Evolutionary conservation across 2,888 invertebrate species (phyloP), one percentile per base, ranked within the genome.

Genomic region (Chaetogeoica ovagalla): DNA sequence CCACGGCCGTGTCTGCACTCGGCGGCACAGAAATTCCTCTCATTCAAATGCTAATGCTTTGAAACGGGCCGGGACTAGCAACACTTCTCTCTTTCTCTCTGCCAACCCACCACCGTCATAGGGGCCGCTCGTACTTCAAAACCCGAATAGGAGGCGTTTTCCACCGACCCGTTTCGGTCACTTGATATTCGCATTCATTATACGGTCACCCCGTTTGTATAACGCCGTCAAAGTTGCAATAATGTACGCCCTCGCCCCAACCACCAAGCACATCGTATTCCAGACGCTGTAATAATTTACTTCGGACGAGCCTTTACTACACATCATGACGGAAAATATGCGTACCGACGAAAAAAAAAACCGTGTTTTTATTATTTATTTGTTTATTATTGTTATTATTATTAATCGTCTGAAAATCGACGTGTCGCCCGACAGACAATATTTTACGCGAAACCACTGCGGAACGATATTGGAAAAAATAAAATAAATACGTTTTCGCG

Each of bases 21-120:
- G n/a, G n/a, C n/a, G n/a, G n/a, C n/a, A n/a, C n/a, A n/a, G n/a
- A 69, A 77, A 69, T 77, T 69, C 69, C 77, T 77, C 76, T 77
- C 77, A 70, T 77, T 77, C 68, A 77, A 69, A 77, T 69, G 69
- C 69, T 77, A 77, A 77, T 69, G 60, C 59, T 76, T 68, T 68
- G 68, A 76, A 76, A 76, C 68, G 59, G 59, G 8, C 66, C 48
- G 15, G 59, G 43, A 15, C 43, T 19, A 59, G 23, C 48, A 19
- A 13, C 39, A 37, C 13, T 21, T 60, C 30, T 52, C 52, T 69
- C 68, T 60, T 30, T 23, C 23, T 30, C 62, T 23, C n/a, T n/a
- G 52, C 9, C 21, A 6, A 3, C 15, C 55, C 55, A 19, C 37
- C 13, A 19, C 55, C 8, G 19, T 19, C 55, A 0, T 15, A n/a